Evolutionary conservation across 2,797 vertebrate genomes (phyloP).

Genomic region (Manis crassicaudata): DNA sequence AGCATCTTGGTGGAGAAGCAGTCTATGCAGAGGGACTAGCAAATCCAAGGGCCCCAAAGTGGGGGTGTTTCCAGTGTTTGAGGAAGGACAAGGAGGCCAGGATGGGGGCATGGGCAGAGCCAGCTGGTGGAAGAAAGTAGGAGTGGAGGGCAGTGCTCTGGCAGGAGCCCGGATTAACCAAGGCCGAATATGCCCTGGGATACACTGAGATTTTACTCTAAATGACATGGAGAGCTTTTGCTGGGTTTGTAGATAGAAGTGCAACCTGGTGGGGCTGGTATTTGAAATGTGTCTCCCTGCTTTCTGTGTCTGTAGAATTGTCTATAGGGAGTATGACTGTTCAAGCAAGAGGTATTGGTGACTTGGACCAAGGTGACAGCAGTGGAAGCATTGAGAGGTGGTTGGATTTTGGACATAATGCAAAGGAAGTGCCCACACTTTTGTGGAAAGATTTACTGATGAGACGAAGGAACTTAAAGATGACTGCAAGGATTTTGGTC

Average conservation of each 20-base stretch:
- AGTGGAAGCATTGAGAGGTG: not conserved
- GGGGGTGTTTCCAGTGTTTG: not conserved
- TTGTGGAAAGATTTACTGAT: constrained; percentile 10
- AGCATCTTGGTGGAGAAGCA: not conserved
- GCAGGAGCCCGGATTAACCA: not conserved
- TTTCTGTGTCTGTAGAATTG: not conserved
- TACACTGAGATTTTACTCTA: not conserved
- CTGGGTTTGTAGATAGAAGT: not conserved
- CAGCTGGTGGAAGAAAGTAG: not conserved
- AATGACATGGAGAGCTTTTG: not conserved
- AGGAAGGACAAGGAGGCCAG: not conserved
- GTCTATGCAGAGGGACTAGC: not conserved
- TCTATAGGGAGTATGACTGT: not conserved
- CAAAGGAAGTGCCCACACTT: not conserved
- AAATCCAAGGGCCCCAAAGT: not conserved
- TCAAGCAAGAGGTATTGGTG: not conserved
- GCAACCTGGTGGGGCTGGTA: not conserved
- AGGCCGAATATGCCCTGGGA: not conserved
- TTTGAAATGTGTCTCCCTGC: not conserved
- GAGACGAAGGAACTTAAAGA: not conserved
- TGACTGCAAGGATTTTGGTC: not conserved
- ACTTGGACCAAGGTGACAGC: not conserved
- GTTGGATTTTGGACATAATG: not conserved
- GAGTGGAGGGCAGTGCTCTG: not conserved
- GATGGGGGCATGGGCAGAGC: not conserved